Conservation (phyloP, 2,888 invertebrate genomes). For the Syrphus vitripennis region DNA sequence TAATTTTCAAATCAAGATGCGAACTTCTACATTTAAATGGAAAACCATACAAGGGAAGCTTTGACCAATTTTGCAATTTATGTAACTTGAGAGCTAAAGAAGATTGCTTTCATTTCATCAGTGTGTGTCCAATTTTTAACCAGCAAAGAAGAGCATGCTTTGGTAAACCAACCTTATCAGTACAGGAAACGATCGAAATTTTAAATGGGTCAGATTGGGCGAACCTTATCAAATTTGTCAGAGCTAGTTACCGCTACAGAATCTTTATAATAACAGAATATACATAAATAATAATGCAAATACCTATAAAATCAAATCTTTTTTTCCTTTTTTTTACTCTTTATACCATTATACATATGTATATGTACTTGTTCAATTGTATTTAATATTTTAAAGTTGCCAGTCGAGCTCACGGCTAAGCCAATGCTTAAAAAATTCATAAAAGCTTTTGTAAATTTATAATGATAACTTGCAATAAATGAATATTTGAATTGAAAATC, state of each 20-base stretch:
- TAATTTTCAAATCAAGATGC: background rate
- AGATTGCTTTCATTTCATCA: no score
- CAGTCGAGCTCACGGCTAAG: no score
- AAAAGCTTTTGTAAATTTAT: no score
- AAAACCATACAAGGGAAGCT: no score
- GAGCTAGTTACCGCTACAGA: background rate
- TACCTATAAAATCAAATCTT: background rate
- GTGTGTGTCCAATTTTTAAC: background rate
- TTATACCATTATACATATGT: no score
- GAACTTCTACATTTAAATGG: constrained; percentile 4
- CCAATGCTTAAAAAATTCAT: no score
- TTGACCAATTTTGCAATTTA: no score
- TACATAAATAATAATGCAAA: background rate
- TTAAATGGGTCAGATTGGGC: background rate
- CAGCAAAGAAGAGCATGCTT: background rate
- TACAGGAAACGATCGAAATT: background rate
- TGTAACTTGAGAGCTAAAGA: no score
- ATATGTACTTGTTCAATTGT: no score
- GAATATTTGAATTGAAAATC: no score
- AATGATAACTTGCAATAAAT: no score
- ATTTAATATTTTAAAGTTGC: no score
- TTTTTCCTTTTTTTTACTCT: background rate
- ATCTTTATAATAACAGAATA: background rate
- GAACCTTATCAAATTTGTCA: background rate
- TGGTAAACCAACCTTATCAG: background rate